These are phyloP conservation scores for Oxyscelio sp. DNA, from an alignment of 2,888 invertebrate genomes.

Conservation along the genomic window DNA sequence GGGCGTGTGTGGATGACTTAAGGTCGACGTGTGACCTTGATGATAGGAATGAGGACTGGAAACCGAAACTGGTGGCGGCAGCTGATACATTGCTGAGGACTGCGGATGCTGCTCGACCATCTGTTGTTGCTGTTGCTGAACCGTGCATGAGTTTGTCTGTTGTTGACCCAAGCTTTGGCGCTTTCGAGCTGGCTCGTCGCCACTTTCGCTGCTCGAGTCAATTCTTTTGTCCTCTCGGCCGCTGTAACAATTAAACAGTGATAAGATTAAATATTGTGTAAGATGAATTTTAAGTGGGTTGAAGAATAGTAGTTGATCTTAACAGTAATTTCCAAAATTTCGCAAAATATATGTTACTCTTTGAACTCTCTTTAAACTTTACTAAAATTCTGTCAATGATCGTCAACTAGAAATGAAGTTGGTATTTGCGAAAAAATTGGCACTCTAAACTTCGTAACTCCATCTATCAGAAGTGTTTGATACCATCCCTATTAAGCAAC, in stretches of 20 bases:
- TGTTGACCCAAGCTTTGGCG: constrained; percentile 57
- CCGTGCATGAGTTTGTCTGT: constrained; percentile 72
- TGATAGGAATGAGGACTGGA: constrained; percentile 87
- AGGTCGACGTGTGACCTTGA: constrained; percentile 82
- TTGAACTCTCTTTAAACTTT: no score
- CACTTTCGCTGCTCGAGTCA: constrained; percentile 87
- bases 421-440: no score
- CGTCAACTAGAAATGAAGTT: no score
- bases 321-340: no score
- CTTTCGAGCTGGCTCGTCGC: constrained; percentile 82
- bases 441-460: no score
- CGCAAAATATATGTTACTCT: no score
- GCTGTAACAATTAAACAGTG: constrained; percentile 79
- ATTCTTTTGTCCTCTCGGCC: constrained; percentile 86
- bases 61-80: constrained; percentile 85
- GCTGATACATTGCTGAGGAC: constrained; percentile 85
- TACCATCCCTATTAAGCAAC: no score
- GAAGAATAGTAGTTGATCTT: no score
- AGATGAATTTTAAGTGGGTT: no score
- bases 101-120: constrained; percentile 83
- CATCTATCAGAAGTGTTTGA: no score
- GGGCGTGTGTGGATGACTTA: constrained; percentile 85
- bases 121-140: constrained; percentile 78
- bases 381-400: no score
- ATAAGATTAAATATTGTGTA: no score